Base-by-base conservation (phyloP, 2,888 invertebrate species). In the Ophion ellenae region DNA sequence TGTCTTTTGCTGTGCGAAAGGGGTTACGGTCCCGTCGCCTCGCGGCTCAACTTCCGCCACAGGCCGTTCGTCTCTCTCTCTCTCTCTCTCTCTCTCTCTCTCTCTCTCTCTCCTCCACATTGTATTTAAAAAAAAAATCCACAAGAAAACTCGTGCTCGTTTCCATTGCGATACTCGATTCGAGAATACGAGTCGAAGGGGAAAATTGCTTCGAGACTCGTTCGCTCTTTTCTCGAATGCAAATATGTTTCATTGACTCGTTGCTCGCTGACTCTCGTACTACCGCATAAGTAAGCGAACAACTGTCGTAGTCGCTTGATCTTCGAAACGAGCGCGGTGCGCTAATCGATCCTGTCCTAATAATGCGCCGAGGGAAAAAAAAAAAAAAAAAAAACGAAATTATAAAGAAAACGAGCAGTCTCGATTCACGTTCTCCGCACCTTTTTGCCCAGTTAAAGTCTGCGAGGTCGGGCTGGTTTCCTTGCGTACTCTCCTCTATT, bases 11-110 rank as follows among this genome's bases (percentile, higher is more conserved):
- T 90, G 89, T 90, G 91, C 85, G 89, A 91, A 91, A 91, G 90
- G 84, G 91, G 91, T 91, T 87, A 91, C 85, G 84, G 88, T 90
- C 89, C 88, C 90, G 88, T 83, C 80, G 76, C 59, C 81, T 2
- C 6, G 2, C 17, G 11, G 20, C 11, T 36, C 73, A 45, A 74
- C 70, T 81, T 77, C 82, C 82, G 77, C 66, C 77, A 64, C 47
- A 64, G 20, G 7, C 11, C 47, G 11, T 11, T 11, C 11, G 10
- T 47, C 10, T 45, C 45, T 45, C 45, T 45, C 47, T 9, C 47
- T 24, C 24, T 24, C 24, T 24, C 24, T 24, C 24, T 24, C 24
- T 45, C 45, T 45, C 45, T 24, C 45, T 47, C 47, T 47, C 47
- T 47, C 47, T 11, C 47, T 47, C 11, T 9, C 9, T 47, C 47